These are phyloP conservation scores for Polyergus mexicanus DNA, from an alignment of 1,140 invertebrate species.

Conservation along the genomic window DNA sequence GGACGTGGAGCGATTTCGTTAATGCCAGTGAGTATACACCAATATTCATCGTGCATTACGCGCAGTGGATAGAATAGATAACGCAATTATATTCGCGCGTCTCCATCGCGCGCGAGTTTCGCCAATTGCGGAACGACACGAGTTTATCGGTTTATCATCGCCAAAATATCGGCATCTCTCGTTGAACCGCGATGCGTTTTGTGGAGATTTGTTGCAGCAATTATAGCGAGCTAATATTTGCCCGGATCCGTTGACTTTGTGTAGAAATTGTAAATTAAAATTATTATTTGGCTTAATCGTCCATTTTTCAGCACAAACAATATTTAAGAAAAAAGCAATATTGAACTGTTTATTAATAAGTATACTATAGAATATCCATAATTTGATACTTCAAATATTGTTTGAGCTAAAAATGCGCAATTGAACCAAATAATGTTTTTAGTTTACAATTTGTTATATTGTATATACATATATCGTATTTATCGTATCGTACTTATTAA, in stretches of 20 bases:
- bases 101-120: constrained; percentile 55
- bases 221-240: constrained; percentile 41
- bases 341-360: not conserved
- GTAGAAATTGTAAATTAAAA: constrained; percentile 3
- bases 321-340: too few species aligned
- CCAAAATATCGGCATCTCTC: constrained; percentile 46
- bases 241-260: not conserved
- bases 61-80: constrained; percentile 65
- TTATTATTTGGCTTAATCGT: not conserved
- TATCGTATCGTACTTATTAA: too few species aligned
- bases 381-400: too few species aligned
- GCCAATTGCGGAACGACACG: constrained; percentile 8
- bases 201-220: not conserved
- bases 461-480: too few species aligned
- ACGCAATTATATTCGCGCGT: constrained; percentile 76
- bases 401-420: not conserved
- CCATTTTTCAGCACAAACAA: not conserved
- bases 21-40: constrained; percentile 68
- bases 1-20: constrained; percentile 74
- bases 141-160: constrained; percentile 63
- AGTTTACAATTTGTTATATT: not conserved
- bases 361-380: too few species aligned
- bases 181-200: constrained; percentile 1
- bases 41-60: constrained; percentile 74
- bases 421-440: not conserved